These are phyloP conservation scores for Ptilonorhynchus violaceus DNA, from an alignment of 2,113 vertebrate genomes.

Conservation along the genomic window DNA sequence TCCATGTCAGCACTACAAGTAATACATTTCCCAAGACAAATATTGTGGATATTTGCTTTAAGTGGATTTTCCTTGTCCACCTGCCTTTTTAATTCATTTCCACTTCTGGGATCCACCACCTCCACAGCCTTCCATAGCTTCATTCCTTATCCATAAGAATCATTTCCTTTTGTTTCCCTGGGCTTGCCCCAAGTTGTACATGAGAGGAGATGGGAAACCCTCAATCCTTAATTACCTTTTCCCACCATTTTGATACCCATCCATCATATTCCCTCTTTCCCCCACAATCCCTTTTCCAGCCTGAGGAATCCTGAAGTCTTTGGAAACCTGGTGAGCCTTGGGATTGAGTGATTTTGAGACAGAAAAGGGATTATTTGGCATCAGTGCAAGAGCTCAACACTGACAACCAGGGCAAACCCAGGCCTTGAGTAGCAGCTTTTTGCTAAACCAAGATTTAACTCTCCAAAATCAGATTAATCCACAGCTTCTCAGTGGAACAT, in stretches of 20 bases:
- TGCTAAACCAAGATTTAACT: background rate
- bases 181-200: background rate
- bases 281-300: background rate
- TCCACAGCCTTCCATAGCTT: background rate
- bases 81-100: background rate
- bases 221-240: background rate
- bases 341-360: rapidly evolving
- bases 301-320: background rate
- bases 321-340: background rate
- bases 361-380: background rate
- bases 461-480: background rate
- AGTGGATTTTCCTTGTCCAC: background rate
- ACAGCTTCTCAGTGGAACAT: background rate
- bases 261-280: background rate
- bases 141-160: rapidly evolving
- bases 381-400: background rate
- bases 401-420: background rate
- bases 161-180: background rate
- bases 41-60: background rate
- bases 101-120: background rate
- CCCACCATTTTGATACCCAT: background rate
- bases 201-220: background rate
- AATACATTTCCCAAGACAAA: background rate
- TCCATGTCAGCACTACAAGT: background rate
- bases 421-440: background rate